phyloP scores from a whole-genome alignment of 2,113 vertebrate species.

The Pristiophorus japonicus region DNA sequence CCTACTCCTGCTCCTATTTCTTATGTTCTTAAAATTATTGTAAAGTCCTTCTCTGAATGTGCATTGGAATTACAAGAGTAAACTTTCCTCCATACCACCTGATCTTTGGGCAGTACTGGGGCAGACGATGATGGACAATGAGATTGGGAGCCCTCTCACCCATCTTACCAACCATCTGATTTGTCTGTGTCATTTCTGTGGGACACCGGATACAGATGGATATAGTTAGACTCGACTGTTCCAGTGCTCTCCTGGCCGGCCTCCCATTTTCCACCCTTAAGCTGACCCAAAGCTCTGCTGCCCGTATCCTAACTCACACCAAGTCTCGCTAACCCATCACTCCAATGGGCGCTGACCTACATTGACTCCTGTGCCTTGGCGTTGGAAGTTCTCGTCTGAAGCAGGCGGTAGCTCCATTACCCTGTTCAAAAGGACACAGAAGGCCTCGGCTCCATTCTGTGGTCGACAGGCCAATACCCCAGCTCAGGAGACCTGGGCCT shows the following conservation, averaged over 20 bases:
- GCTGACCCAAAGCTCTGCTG: not conserved
- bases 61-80: not conserved
- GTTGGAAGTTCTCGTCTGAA: too few species aligned
- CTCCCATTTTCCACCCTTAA: not conserved
- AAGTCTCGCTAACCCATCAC: not conserved
- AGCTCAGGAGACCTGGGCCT: too few species aligned
- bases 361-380: not conserved
- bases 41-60: not conserved
- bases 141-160: not conserved
- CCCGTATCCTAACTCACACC: not conserved
- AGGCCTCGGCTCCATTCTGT: too few species aligned
- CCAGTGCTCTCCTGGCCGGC: not conserved
- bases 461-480: too few species aligned
- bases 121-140: not conserved
- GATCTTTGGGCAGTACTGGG: not conserved
- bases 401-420: too few species aligned
- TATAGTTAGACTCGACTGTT: not conserved
- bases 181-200: not conserved
- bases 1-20: not conserved
- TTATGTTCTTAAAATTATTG: not conserved
- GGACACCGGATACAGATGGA: not conserved
- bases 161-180: not conserved
- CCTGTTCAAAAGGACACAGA: too few species aligned
- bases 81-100: not conserved
- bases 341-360: not conserved